phyloP scores from a whole-genome alignment of 2,797 vertebrate species.

The Scomberomorus guttatus region DNA sequence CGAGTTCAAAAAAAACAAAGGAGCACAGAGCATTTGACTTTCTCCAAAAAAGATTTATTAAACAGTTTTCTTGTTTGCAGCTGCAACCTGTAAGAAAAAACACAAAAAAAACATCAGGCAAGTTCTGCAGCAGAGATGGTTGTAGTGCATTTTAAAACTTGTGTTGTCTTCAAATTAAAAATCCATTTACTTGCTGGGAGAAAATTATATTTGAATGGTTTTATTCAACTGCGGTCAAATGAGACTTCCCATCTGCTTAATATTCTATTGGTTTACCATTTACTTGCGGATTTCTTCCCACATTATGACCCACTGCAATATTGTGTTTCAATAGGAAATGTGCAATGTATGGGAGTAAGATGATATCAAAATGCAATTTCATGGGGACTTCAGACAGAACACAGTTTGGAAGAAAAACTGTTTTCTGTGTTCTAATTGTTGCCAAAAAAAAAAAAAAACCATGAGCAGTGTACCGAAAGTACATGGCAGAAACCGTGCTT shows the following conservation, averaged over 20 bases:
- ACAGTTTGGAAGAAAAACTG: slow-evolving; percentile 34
- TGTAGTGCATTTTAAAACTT: background rate
- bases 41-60: slow-evolving; percentile 86
- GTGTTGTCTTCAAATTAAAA: background rate
- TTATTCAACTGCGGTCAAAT: slow-evolving; percentile 40
- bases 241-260: slow-evolving; percentile 27
- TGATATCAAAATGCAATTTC: slow-evolving; percentile 54
- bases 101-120: slow-evolving; percentile 8
- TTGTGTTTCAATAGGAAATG: slow-evolving; percentile 24
- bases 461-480: slow-evolving; percentile 21
- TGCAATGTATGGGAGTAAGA: slow-evolving; percentile 33
- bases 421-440: slow-evolving; percentile 1
- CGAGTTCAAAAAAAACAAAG: slow-evolving; percentile 8
- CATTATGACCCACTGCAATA: slow-evolving; percentile 9
- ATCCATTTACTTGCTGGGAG: background rate
- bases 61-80: slow-evolving; percentile 87
- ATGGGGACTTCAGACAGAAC: slow-evolving; percentile 25
- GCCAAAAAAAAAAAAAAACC: slow-evolving; percentile 39
- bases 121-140: background rate
- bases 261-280: slow-evolving; percentile 14
- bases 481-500: slow-evolving; percentile 13
- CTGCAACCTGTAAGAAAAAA: slow-evolving; percentile 79
- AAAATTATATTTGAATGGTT: background rate
- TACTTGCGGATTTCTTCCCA: slow-evolving; percentile 16
- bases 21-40: slow-evolving; percentile 57